Conservation (phyloP, 64 coral and sea anemone genomes). For the Montipora foliosa region DNA sequence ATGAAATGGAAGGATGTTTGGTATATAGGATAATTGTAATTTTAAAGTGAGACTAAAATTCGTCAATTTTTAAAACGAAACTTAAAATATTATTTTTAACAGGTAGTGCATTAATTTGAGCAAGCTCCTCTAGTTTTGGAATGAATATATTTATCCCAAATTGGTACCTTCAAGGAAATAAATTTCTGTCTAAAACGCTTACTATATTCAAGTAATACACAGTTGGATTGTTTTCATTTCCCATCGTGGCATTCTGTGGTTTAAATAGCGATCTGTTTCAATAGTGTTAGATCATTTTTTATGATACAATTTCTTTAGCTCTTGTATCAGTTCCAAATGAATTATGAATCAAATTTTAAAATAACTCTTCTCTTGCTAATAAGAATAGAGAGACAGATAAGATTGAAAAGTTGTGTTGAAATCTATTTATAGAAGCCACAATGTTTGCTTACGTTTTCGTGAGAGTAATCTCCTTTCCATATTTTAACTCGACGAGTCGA, state of each 20-base stretch:
- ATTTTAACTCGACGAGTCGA: background rate
- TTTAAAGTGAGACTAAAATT: background rate
- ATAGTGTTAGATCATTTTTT: background rate
- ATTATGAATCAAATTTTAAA: background rate
- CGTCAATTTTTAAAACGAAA: background rate
- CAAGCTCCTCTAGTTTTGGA: background rate
- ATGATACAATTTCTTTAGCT: background rate
- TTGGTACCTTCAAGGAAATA: background rate
- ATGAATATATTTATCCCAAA: background rate
- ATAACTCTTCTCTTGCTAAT: background rate
- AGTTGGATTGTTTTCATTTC: conserved; percentile 10
- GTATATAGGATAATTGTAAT: background rate
- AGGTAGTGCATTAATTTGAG: background rate
- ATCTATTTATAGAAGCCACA: background rate
- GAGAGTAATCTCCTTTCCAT: background rate
- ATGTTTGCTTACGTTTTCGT: background rate
- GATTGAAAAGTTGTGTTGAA: background rate
- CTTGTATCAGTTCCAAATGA: background rate
- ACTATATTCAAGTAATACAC: background rate
- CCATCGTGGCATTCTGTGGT: conserved; percentile 13
- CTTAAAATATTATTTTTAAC: no score
- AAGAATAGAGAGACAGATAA: background rate
- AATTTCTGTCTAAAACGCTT: no score
- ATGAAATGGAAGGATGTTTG: background rate
- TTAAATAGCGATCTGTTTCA: conserved; percentile 3